Conservation (phyloP, 2,888 invertebrate genomes). For the Lochmaea capreae region DNA sequence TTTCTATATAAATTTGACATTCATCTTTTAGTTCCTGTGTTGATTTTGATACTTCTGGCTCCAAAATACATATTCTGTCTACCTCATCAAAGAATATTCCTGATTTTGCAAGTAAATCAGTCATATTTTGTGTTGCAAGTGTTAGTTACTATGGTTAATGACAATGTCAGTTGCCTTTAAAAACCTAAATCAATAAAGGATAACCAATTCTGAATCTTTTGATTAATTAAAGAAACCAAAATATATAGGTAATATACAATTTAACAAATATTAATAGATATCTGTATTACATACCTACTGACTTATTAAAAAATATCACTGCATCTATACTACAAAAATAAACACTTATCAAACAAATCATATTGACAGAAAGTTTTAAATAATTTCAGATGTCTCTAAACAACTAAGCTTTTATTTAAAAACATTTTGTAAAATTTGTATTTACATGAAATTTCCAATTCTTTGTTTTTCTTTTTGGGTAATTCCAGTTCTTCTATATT, state of each 20-base stretch:
- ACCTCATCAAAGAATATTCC: conserved; percentile 93
- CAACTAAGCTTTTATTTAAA: background rate
- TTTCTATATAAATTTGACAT: conserved; percentile 86
- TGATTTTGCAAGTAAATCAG: conserved; percentile 77
- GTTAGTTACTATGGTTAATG: conserved; percentile 31
- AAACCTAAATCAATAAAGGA: background rate
- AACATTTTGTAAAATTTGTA: background rate
- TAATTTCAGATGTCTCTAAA: background rate
- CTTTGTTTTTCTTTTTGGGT: conserved; percentile 66
- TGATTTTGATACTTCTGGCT: conserved; percentile 82
- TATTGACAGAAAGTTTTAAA: background rate
- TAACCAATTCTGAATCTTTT: background rate
- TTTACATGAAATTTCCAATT: conserved; percentile 17
- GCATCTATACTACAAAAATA: too few relatives aligned
- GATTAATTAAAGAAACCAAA: too few relatives aligned
- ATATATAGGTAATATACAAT: too few relatives aligned
- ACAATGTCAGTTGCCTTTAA: background rate
- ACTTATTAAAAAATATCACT: too few relatives aligned
- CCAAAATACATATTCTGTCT: conserved; percentile 81
- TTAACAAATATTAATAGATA: background rate
- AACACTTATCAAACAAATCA: too few relatives aligned
- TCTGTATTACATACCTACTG: too few relatives aligned
- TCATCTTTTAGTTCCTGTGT: conserved; percentile 87
- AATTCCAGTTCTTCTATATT: conserved; percentile 85
- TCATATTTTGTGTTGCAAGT: conserved; percentile 67